Percentiles rank a stretch among this genome's conserved stretches.
Conservation (phyloP, 2,113 vertebrate species). For the Sceloporus tristichus region DNA sequence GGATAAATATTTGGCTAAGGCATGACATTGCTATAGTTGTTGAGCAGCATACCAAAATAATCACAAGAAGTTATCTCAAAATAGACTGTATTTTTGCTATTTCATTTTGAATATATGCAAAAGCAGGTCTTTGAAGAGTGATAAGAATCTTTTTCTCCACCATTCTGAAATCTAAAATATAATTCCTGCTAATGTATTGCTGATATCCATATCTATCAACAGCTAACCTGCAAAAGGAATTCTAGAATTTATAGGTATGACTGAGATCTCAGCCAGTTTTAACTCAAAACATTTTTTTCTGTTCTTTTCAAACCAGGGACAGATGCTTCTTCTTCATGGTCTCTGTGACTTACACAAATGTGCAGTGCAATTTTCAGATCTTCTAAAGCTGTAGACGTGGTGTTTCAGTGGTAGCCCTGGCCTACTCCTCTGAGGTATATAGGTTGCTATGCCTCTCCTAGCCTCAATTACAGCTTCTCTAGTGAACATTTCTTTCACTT, state of each 20-base stretch:
- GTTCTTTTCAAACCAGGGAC: not conserved
- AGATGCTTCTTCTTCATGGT: not conserved
- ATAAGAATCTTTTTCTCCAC: not conserved
- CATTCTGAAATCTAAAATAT: not conserved
- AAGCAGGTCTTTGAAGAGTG: not conserved
- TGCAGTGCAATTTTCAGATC: too few species aligned
- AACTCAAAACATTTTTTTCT: not conserved
- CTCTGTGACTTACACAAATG: too few species aligned
- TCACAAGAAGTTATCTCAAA: not conserved
- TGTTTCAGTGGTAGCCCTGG: too few species aligned
- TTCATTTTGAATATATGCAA: constrained; percentile 12
- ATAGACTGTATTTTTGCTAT: not conserved
- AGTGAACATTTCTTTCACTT: too few species aligned
- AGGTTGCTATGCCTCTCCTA: too few species aligned
- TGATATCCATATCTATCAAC: not conserved
- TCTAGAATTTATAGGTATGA: too few species aligned
- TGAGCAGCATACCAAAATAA: not conserved
- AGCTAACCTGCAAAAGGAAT: not conserved
- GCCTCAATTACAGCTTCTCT: too few species aligned
- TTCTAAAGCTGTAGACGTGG: too few species aligned
- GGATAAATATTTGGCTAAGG: not conserved
- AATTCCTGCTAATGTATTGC: not conserved
- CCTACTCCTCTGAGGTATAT: too few species aligned
- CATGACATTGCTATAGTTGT: not conserved
- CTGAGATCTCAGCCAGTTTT: not conserved